Base-by-base conservation (phyloP, 2,797 vertebrate genomes). In the Poecilia gillii region DNA sequence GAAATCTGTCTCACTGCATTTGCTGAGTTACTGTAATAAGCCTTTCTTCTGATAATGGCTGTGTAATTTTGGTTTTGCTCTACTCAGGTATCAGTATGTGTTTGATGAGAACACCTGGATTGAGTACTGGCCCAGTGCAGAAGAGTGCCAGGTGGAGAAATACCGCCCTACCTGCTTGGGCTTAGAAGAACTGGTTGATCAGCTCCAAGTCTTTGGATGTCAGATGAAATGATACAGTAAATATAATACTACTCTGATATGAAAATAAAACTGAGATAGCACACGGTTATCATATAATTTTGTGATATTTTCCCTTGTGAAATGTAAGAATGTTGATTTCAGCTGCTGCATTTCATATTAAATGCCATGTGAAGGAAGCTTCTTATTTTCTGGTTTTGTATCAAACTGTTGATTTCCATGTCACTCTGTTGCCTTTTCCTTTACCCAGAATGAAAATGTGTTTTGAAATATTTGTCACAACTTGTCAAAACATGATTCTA, bases 41-140 rank as follows among this genome's bases (percentile, higher is more conserved):
- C 23, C 7, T 23, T 53, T 53, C 2, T 53, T 53, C 23, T 23
- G 3, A 25, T 8, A 53, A 53, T 25, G 20, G 51, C 23, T 9
- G 8, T 25, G 2, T 41, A 0, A 81, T 41, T 83, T 75, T n/a
- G 7, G 57, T 41, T 78, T 57, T 87, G 43, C 41, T 85, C 18
- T 75, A 45, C 31, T 73, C 82, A 95, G 94, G 55, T 88, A 39
- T 64, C 73, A 89, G 41, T 95, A 94, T 14, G 14, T 90, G 1
- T 75, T 94, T 0, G 89, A 92, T n/a, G 90, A 92, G 64, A 82
- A 55, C 36, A 93, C 90, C 4, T 95, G 94, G 94, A 77, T 95
- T 3, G 93, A 95, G 83, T 93, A 91, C 80, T 93, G 92, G 93
- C 94, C 93, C 36, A 89, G 75, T 41, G 0, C 5, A 0, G 47